Percentiles rank a stretch among this genome's conserved stretches.
Evolutionary conservation across 2,888 invertebrate genomes (phyloP).

Genomic region (Aethes cnicana): DNA sequence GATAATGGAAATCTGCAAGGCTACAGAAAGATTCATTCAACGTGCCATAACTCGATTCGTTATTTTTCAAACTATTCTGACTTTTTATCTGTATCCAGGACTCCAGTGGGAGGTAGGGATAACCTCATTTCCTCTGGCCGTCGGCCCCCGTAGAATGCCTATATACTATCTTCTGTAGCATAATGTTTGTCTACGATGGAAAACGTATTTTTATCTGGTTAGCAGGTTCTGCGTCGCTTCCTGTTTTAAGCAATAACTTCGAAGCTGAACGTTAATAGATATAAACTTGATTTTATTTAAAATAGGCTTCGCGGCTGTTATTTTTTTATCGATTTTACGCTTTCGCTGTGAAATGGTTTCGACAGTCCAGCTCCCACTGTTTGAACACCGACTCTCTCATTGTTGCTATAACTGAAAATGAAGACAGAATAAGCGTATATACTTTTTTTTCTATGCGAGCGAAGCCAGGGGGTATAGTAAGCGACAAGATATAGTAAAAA

Average conservation of each 20-base stretch:
- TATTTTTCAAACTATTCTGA: conserved; percentile 39
- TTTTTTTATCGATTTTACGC: not conserved
- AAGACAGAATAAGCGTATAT: no score
- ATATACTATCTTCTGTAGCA: conserved; percentile 11
- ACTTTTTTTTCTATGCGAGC: no score
- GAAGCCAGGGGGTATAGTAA: no score
- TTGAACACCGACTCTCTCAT: no score
- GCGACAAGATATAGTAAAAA: no score
- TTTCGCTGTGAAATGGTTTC: not conserved
- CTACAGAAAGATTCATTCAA: no score
- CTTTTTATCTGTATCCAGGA: conserved; percentile 40
- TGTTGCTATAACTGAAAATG: no score
- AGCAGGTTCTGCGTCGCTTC: conserved; percentile 8
- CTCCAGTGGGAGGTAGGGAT: conserved; percentile 37
- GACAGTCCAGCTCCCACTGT: not conserved
- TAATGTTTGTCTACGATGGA: conserved; percentile 20
- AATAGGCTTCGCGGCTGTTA: not conserved
- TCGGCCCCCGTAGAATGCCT: conserved; percentile 13
- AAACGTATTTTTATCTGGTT: conserved; percentile 18
- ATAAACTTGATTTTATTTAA: no score
- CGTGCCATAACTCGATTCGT: no score
- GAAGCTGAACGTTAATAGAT: not conserved
- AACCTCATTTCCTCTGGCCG: conserved; percentile 52
- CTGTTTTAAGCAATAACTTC: conserved; percentile 12
- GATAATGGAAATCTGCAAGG: no score